Percentiles rank a stretch among this genome's conserved stretches.
Evolutionary conservation across 2,888 invertebrate species (phyloP).

Genomic region (Nomada lathburiana): DNA sequence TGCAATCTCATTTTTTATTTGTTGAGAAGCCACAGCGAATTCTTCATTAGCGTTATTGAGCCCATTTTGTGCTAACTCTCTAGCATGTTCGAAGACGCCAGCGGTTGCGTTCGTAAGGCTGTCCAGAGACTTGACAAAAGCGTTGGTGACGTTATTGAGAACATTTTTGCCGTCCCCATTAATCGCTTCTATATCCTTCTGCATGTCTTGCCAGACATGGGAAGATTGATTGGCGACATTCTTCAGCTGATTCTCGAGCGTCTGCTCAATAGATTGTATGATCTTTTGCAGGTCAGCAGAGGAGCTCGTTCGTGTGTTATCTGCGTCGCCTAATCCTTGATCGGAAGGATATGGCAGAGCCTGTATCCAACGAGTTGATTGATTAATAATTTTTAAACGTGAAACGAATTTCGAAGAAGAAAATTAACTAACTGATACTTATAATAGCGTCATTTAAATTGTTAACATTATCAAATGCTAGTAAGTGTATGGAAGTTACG

Average conservation of each 20-base stretch:
- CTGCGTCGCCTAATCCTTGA: neutral
- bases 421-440: neutral
- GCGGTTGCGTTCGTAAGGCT: constrained; percentile 7
- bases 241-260: neutral
- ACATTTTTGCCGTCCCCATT: neutral
- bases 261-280: neutral
- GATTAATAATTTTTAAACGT: neutral
- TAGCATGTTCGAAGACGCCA: neutral
- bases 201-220: neutral
- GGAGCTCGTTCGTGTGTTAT: too few relatives aligned
- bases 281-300: neutral
- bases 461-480: neutral
- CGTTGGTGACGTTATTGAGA: neutral
- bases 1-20: neutral
- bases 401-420: neutral
- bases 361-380: constrained; percentile 16
- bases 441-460: neutral
- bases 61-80: neutral
- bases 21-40: neutral
- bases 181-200: rapidly evolving
- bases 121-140: neutral
- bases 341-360: constrained; percentile 3
- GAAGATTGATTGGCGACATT: neutral
- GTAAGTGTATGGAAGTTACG: too few relatives aligned
- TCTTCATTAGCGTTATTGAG: neutral